These are phyloP conservation scores for Cataglyphis rosenhaueri DNA, from an alignment of 2,888 invertebrate species.

Conservation along the genomic window DNA sequence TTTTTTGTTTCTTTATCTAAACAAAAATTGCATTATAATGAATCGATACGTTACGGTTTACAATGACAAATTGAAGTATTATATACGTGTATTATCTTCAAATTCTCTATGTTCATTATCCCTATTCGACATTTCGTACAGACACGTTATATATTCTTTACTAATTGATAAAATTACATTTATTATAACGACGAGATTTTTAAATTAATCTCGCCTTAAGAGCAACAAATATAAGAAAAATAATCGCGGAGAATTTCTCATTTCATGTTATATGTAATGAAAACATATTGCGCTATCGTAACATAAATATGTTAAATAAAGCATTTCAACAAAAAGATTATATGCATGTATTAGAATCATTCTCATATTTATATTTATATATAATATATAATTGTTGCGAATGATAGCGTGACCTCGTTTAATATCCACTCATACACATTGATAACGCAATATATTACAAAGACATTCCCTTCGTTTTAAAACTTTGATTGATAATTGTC, in stretches of 20 bases:
- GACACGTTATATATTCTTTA: background rate
- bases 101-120: conserved; percentile 30
- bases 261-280: background rate
- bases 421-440: background rate
- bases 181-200: background rate
- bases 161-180: conserved; percentile 9
- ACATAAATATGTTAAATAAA: background rate
- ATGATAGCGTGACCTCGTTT: background rate
- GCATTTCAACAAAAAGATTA: conserved; percentile 1
- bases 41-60: background rate
- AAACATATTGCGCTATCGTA: background rate
- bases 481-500: conserved; percentile 63
- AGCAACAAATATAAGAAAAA: background rate
- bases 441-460: conserved; percentile 28
- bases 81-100: background rate
- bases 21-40: conserved; percentile 6
- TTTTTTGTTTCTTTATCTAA: conserved; percentile 10
- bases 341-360: background rate
- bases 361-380: background rate
- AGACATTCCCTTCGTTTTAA: conserved; percentile 68
- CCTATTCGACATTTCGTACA: conserved; percentile 7
- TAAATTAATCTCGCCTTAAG: background rate
- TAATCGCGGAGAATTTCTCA: conserved; percentile 4
- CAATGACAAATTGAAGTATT: background rate
- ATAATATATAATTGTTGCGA: background rate